Evolutionary conservation across 2,888 invertebrate genomes (phyloP), one percentile per base, ranked within the genome.

Genomic region (Phrixothrix hirtus): DNA sequence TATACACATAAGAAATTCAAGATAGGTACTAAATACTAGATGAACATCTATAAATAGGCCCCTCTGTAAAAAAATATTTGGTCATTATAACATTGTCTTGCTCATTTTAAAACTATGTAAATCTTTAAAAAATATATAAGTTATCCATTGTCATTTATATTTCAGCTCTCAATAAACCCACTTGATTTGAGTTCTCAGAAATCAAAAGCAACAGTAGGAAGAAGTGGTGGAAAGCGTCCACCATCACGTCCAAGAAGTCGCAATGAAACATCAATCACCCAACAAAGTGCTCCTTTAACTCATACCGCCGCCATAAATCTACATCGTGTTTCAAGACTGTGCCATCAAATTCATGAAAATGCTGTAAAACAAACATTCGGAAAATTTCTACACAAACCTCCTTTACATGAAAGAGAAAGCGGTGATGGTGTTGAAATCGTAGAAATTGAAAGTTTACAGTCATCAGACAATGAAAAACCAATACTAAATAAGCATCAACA

Each of bases 101-200:
- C n/a, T n/a, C n/a, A n/a, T n/a, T n/a, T n/a, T n/a, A n/a, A n/a
- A n/a, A n/a, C n/a, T n/a, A n/a, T n/a, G n/a, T n/a, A n/a, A n/a
- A n/a, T n/a, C n/a, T n/a, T n/a, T n/a, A n/a, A n/a, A n/a, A n/a
- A n/a, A n/a, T n/a, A n/a, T n/a, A n/a, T n/a, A n/a, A n/a, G n/a
- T n/a, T n/a, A n/a, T n/a, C n/a, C n/a, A n/a, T n/a, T n/a, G n/a
- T n/a, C n/a, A n/a, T n/a, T n/a, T n/a, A n/a, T 21, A 21, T 52
- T 52, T 11, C 72, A 80, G 79, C 70, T 79, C 54, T 65, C 78
- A 17, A 64, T 78, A 47, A 78, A 78, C 64, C 77, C 77, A 55
- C 69, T 80, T 61, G 79, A 80, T 66, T 64, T 79, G 46, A 76
- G 75, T 46, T 75, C 78, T 48, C 77, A 80, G 68, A 79, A 78